Evolutionary conservation across 2,888 invertebrate species (phyloP).

Genomic region (Capitulum mitella): DNA sequence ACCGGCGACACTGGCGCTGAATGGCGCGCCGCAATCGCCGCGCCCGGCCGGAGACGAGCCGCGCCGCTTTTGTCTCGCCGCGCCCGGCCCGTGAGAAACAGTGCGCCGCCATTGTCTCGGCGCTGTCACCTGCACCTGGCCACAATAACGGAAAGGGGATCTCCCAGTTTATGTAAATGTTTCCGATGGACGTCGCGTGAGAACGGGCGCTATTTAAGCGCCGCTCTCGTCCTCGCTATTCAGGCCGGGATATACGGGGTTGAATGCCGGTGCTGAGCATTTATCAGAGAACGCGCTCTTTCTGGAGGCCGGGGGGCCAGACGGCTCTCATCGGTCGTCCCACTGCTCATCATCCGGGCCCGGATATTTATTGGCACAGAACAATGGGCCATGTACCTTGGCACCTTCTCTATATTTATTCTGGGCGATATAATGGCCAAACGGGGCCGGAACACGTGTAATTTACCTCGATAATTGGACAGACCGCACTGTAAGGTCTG

Average conservation of each 20-base stretch:
- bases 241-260: not conserved
- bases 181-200: slow-evolving; percentile 1
- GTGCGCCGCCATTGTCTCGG: slow-evolving; percentile 1
- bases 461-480: slow-evolving; percentile 1
- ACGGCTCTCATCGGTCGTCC: not conserved
- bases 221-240: not conserved
- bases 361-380: slow-evolving; percentile 6
- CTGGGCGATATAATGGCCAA: slow-evolving; percentile 7
- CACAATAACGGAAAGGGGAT: slow-evolving; percentile 18
- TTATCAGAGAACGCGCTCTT: not conserved
- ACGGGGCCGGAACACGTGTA: slow-evolving; percentile 11
- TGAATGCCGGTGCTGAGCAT: not conserved
- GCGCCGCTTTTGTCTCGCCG: slow-evolving; percentile 20
- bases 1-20: not conserved
- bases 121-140: not conserved
- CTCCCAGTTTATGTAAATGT: slow-evolving; percentile 23
- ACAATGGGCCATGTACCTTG: slow-evolving; percentile 9
- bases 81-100: slow-evolving; percentile 12
- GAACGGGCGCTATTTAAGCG: slow-evolving; percentile 3
- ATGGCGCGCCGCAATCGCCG: slow-evolving; percentile 8
- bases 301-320: not conserved
- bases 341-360: not conserved
- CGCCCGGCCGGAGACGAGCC: not conserved
- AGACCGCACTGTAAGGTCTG: not conserved
- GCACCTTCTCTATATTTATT: slow-evolving; percentile 24